Evolutionary conservation across 1,140 invertebrate genomes (phyloP).

Genomic region (Hormaphis cornu): DNA sequence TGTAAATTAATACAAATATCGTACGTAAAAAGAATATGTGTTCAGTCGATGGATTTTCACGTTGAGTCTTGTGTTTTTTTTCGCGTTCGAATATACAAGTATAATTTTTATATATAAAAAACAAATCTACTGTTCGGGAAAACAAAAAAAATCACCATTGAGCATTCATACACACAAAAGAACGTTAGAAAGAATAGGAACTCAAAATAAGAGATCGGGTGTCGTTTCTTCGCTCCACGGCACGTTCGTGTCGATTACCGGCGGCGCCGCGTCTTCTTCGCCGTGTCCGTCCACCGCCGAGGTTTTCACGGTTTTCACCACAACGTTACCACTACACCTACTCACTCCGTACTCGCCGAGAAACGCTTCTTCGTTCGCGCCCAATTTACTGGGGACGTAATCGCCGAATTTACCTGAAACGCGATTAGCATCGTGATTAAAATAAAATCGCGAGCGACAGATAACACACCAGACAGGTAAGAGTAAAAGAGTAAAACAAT

Average conservation of each 20-base stretch:
- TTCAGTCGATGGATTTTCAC: slow-evolving; percentile 25
- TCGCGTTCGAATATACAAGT: not conserved
- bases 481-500: no score
- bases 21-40: not conserved
- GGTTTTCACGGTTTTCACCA: not conserved
- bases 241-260: slow-evolving; percentile 6
- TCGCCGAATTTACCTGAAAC: slow-evolving; percentile 11
- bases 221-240: slow-evolving; percentile 31
- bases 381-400: slow-evolving; percentile 15
- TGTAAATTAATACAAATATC: slow-evolving; percentile 17
- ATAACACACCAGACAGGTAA: no score
- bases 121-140: not conserved
- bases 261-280: not conserved
- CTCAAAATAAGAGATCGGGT: slow-evolving; percentile 30
- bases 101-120: not conserved
- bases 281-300: not conserved
- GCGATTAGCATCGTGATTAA: no score
- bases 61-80: slow-evolving; percentile 18
- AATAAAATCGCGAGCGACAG: no score
- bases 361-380: slow-evolving; percentile 4
- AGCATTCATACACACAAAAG: not conserved
- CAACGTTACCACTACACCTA: not conserved
- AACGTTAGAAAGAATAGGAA: slow-evolving; percentile 23
- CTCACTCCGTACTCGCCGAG: slow-evolving; percentile 19
- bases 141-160: slow-evolving; percentile 19